A percentile compares a stretch with the other conserved stretches of the same genome.
Conservation (phyloP, 2,888 invertebrate species). For the Temnothorax ravouxi region DNA sequence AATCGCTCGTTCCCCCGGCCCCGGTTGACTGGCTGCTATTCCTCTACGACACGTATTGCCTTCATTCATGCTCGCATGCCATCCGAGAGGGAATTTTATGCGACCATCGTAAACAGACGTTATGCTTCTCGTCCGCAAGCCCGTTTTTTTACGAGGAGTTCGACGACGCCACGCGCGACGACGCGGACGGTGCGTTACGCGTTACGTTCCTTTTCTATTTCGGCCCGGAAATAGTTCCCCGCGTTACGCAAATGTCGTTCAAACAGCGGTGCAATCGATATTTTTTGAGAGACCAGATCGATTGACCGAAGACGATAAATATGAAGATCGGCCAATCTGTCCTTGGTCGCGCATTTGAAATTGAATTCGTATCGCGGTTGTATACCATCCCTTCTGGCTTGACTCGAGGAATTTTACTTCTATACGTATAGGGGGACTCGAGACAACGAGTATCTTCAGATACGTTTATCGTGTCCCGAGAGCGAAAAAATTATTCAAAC, state of each 20-base stretch:
- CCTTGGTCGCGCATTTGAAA: not conserved
- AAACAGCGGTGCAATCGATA: not conserved
- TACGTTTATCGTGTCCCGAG: not conserved
- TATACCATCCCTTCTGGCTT: not conserved
- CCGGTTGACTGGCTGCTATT: slow-evolving; percentile 64
- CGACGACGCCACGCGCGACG: slow-evolving; percentile 66
- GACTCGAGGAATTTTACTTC: not conserved
- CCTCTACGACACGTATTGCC: slow-evolving; percentile 62
- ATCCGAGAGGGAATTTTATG: slow-evolving; percentile 75
- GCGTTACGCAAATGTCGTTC: slow-evolving; percentile 10
- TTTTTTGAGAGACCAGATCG: not conserved
- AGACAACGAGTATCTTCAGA: slow-evolving; percentile 5
- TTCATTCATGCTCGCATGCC: slow-evolving; percentile 75
- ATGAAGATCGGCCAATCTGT: not conserved
- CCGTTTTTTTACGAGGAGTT: slow-evolving; percentile 66
- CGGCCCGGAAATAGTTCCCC: not conserved
- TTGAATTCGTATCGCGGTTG: not conserved
- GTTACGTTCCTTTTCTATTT: slow-evolving; percentile 57
- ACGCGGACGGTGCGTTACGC: slow-evolving; percentile 31
- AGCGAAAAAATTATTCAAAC: slow-evolving; percentile 40
- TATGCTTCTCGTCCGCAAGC: slow-evolving; percentile 58
- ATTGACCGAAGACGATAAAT: not conserved
- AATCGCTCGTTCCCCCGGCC: slow-evolving; percentile 62
- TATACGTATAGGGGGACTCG: not conserved
- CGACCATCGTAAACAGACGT: slow-evolving; percentile 72